phyloP scores from a whole-genome alignment of 1,140 invertebrate genomes.

The Solenopsis invicta region DNA sequence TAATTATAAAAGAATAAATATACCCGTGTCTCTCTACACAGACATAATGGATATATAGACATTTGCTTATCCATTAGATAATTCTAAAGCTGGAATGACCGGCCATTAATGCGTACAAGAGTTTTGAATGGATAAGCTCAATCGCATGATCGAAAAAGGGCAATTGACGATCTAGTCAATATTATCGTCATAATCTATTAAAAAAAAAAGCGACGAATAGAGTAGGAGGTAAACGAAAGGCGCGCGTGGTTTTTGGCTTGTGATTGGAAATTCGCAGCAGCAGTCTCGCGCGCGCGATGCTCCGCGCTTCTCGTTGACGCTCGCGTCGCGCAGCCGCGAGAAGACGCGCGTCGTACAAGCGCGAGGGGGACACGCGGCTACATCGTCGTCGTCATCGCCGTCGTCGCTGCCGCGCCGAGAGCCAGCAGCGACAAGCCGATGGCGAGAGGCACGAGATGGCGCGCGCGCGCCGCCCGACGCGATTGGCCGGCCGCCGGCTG shows the following conservation, averaged over 20 bases:
- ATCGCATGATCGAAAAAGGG: background rate
- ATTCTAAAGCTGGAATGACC: too few relatives aligned
- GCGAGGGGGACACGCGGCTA: too few relatives aligned
- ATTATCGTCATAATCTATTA: background rate
- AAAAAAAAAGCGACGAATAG: background rate
- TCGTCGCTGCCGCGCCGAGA: too few relatives aligned
- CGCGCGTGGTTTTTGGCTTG: background rate
- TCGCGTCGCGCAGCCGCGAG: slow-evolving; percentile 26
- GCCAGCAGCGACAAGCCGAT: slow-evolving; percentile 5
- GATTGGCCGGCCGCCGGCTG: slow-evolving; percentile 73
- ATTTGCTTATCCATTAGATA: too few relatives aligned
- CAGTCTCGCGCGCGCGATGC: background rate
- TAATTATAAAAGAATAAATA: too few relatives aligned
- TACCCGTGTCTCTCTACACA: too few relatives aligned
- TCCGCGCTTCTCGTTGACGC: slow-evolving; percentile 8
- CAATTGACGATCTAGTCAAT: background rate
- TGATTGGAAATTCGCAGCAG: background rate
- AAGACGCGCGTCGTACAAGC: too few relatives aligned
- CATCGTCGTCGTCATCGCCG: too few relatives aligned
- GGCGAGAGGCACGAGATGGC: slow-evolving; percentile 39
- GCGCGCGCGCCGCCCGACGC: slow-evolving; percentile 65
- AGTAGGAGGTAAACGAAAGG: background rate
- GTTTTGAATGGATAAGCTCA: background rate
- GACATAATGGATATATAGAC: too few relatives aligned
- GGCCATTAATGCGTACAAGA: background rate